Evolutionary conservation across 1,140 invertebrate species (phyloP), one percentile per base, ranked within the genome.

Genomic region (Tribolium madens): DNA sequence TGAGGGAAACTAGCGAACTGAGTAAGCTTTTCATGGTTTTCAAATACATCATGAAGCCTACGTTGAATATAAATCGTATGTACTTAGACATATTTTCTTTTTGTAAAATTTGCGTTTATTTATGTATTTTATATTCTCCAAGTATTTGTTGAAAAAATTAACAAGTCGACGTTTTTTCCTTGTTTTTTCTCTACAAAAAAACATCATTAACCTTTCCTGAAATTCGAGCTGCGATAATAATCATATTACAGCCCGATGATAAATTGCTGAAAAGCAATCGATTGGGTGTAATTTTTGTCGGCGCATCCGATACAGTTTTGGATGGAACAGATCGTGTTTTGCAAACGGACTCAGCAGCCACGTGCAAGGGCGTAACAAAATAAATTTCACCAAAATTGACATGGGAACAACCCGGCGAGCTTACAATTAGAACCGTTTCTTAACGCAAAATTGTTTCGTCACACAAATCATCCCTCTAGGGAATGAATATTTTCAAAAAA

Each of bases 281-380:
- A 64, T 64, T n/a, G 57, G 26, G 57, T 64, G 57, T 64, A 64
- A 64, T 64, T 64, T 64, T 64, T 64, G 26, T 64, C 57, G 57
- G 57, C 57, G 57, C 57, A 64, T 47, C 18, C 68, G 68, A 71
- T 71, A 71, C 68, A 71, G 15, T 71, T 71, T 71, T 71, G 36
- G 68, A 48, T 36, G 68, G 31, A 71, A 48, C 47, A 10, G 68
- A 64, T 64, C 57, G 21, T 33, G 57, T 64, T 71, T 71, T 47
- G 64, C 12, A 64, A 64, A 64, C 64, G 64, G 42, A 31, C 26
- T 64, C 21, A n/a, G 57, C 57, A 21, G 42, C 68, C 68, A 71
- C 68, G 68, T 71, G 68, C 47, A 71, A 33, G 68, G 68, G 68
- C 68, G 68, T 71, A 71, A 47, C 68, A 5, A 71, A 71, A 71